Base-by-base conservation (phyloP, 2,797 vertebrate genomes). In the Dermochelys coriacea region DNA sequence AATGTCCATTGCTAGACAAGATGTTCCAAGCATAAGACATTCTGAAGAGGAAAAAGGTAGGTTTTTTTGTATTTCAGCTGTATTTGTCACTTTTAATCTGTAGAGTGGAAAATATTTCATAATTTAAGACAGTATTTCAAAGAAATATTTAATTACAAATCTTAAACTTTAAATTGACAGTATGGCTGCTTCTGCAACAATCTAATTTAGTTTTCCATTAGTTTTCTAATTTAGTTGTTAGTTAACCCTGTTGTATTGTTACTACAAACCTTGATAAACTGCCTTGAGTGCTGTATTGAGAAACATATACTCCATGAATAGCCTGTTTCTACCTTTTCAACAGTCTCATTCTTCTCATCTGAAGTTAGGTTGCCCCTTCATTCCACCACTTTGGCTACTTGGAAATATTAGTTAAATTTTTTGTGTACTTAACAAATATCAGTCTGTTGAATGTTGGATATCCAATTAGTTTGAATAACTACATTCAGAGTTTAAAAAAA, bases 1-100 rank as follows among this genome's bases (percentile, higher is more conserved):
- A 21, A 98, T 99, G 99, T 99, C 99, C 78, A 99, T 99, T 97
- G 99, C 99, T 45, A 98, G 98, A 85, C 99, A 99, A 91, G 97
- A 98, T 86, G 85, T 96, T 88, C 82, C 97, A 92, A 96, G 85
- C 74, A 93, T 97, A 79, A 94, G 95, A 1, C 78, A 95, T 87
- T 94, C 98, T 87, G 96, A 98, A 93, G 96, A 98, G 87, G 96
- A 98, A 95, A 98, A 99, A 99, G 99, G 99, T 99, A 99, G 88
- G 98, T 92, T 90, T 88, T 78, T 27, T 29, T 82, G 54, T 86
- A 34, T 25, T 93, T 94, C 45, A 5, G 85, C 93, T 94, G 52
- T 29, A 75, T 75, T 49, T 54, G 84, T 50, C 91, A 7, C 74
- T 89, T 18, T 81, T 78, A 55, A 59, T 55, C 55, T 87, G 10